Base-by-base conservation (phyloP, 2,888 invertebrate genomes). In the Polyommatus iphigenia region DNA sequence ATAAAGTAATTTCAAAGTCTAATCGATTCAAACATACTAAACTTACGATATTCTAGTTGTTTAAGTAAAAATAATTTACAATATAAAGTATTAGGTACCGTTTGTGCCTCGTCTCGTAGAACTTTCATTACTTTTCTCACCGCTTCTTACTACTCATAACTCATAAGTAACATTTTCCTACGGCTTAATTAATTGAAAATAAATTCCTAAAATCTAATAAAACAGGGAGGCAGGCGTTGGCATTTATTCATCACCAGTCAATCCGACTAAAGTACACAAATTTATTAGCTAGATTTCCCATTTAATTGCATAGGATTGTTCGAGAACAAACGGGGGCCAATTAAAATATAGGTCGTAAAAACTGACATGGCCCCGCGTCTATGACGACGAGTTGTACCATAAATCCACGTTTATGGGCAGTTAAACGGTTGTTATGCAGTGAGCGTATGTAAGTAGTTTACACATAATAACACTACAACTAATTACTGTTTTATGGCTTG, bases 331-430 rank as follows among this genome's bases (percentile, higher is more conserved):
- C 10, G 36, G 41, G 15, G 46, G 24, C 20, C 41, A 50, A 50
- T 75, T 75, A 80, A 78, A 73, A 73, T 59, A 73, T 73, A 41
- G 72, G 36, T 59, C 36, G 57, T 71, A 71, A 78, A 86, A 87
- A 84, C 83, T 84, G 85, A 87, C 82, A 81, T 83, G 82, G 85
- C 80, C 80, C 83, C 71, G 79, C 78, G 76, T 76, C 78, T 80
- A 87, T 88, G 87, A 88, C 88, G 87, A 87, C 87, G 85, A 85
- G 78, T 78, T 79, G 82, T 83, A 82, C 84, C 83, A 89, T 91
- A 91, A 91, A 91, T 91, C 85, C 85, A 80, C 81, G 84, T 91
- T 91, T 90, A 91, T 89, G 89, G 89, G 87, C 89, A 89, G 89
- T 91, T 90, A 90, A 91, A 89, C 85, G 90, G 85, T 87, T 90